phyloP scores from a whole-genome alignment of 30 jellyfish, hydroid and myxozoan species.

The Turritopsis rubra region DNA sequence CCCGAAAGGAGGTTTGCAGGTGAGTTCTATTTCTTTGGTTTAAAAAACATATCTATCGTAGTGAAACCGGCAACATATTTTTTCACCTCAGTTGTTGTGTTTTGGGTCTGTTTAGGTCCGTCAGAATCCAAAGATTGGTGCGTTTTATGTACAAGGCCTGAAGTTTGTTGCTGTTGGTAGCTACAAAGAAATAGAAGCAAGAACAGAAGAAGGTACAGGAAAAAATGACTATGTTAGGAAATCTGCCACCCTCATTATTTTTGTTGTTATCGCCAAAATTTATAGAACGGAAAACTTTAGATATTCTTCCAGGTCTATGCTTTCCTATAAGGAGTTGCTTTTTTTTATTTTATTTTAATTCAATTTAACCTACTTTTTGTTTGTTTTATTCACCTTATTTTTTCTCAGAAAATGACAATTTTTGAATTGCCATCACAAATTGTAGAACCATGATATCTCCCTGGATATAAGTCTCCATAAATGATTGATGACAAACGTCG shows the following conservation, averaged over 20 bases:
- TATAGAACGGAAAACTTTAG: no score
- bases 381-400: no score
- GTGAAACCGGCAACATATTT: background rate
- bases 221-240: background rate
- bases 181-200: slow-evolving; percentile 82
- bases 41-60: background rate
- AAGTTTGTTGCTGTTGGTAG: slow-evolving; percentile 96
- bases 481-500: background rate
- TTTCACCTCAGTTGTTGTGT: background rate
- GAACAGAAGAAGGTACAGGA: slow-evolving; percentile 98
- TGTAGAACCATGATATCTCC: no score
- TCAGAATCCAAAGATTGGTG: slow-evolving; percentile 96
- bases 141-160: slow-evolving; percentile 95
- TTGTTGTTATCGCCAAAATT: no score
- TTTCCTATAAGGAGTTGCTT: no score
- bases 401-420: no score
- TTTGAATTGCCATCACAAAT: no score
- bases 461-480: background rate
- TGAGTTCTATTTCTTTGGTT: slow-evolving; percentile 19
- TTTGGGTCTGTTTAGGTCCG: slow-evolving; percentile 61
- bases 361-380: no score
- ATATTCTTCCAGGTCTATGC: no score
- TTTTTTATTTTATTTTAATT: no score
- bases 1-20: slow-evolving; percentile 98
- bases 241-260: background rate